phyloP scores from a whole-genome alignment of 2,113 vertebrate genomes.

The Myotis lucifugus region DNA sequence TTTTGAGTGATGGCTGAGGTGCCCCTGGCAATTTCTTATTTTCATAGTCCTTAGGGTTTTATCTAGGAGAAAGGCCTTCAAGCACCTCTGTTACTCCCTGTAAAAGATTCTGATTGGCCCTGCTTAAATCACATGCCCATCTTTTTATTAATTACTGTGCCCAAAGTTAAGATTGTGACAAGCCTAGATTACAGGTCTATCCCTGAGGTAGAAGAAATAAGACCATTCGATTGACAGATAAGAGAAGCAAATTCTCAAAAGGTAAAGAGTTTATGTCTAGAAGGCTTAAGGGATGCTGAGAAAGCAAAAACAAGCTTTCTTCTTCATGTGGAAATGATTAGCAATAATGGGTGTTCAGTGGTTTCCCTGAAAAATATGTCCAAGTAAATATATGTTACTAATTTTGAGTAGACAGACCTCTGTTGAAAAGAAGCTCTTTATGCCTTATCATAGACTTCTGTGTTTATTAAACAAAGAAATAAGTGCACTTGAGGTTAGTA shows the following conservation, averaged over 20 bases:
- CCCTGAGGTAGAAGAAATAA: background rate
- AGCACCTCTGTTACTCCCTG: background rate
- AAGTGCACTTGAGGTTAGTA: background rate
- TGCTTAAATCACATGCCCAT: background rate
- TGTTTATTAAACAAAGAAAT: conserved; percentile 40
- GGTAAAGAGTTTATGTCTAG: background rate
- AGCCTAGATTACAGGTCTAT: background rate
- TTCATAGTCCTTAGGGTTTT: background rate
- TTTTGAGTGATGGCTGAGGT: background rate
- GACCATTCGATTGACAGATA: background rate
- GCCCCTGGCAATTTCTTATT: background rate
- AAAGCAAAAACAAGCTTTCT: background rate
- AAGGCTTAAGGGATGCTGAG: background rate
- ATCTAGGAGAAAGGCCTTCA: background rate
- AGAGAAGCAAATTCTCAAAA: background rate
- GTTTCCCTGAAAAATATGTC: background rate
- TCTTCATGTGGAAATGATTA: background rate
- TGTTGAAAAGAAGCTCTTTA: background rate
- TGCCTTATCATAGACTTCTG: background rate
- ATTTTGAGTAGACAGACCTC: background rate
- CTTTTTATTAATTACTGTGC: background rate
- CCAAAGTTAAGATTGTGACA: background rate
- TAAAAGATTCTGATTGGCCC: background rate
- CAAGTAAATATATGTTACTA: background rate
- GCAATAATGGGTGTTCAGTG: background rate